These are phyloP conservation scores for Haliaeetus leucogaster DNA, from an alignment of 2,113 vertebrate species.

Conservation along the genomic window DNA sequence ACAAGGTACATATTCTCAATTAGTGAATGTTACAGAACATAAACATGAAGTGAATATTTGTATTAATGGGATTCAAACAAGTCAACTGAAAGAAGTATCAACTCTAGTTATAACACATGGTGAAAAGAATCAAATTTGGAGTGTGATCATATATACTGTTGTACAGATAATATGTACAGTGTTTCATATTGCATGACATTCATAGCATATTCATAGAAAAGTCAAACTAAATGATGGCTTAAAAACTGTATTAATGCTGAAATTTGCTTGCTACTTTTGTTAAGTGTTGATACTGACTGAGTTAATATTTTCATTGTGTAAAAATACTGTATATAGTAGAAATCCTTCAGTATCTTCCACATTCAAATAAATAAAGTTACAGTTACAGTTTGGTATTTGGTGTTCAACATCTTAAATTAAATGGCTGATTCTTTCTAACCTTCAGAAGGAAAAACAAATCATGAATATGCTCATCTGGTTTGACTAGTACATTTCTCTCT, in stretches of 20 bases:
- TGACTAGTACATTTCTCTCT: constrained; percentile 7
- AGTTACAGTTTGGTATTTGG: constrained; percentile 48
- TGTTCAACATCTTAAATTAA: constrained; percentile 35
- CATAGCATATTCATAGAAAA: constrained; percentile 63
- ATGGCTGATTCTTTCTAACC: not conserved
- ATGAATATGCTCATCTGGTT: constrained; percentile 47
- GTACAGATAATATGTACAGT: constrained; percentile 56
- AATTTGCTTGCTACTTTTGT: constrained; percentile 29
- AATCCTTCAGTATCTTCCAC: constrained; percentile 49
- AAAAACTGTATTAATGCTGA: constrained; percentile 17
- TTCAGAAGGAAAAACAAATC: constrained; percentile 6
- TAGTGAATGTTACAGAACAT: constrained; percentile 63
- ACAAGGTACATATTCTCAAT: constrained; percentile 64
- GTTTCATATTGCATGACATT: constrained; percentile 59
- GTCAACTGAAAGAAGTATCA: constrained; percentile 53
- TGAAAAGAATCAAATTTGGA: constrained; percentile 51
- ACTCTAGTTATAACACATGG: constrained; percentile 49
- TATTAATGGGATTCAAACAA: constrained; percentile 62
- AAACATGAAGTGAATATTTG: constrained; percentile 59
- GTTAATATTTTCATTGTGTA: constrained; percentile 57
- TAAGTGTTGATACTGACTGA: constrained; percentile 46
- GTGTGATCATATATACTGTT: constrained; percentile 58
- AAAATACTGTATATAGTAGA: constrained; percentile 62
- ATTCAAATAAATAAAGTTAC: constrained; percentile 38
- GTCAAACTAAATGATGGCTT: constrained; percentile 53